These are phyloP conservation scores for Microplitis demolitor DNA, from an alignment of 1,140 invertebrate genomes.

Conservation along the genomic window DNA sequence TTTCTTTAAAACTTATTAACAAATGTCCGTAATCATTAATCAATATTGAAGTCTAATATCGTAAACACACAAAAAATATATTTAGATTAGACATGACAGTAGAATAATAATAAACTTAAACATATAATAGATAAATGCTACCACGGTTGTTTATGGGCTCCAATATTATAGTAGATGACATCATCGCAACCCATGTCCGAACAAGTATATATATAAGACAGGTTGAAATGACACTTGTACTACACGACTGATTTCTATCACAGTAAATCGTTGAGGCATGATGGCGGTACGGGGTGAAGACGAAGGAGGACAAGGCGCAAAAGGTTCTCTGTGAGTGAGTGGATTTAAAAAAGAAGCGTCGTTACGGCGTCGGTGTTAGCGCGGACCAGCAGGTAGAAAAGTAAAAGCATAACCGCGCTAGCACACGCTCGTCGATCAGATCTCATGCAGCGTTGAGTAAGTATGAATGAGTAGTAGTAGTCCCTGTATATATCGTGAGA, in stretches of 20 bases:
- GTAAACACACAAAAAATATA: no score
- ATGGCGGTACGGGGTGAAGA: no score
- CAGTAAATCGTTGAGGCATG: neutral
- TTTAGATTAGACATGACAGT: no score
- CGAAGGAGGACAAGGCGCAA: neutral
- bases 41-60: no score
- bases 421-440: constrained; percentile 38
- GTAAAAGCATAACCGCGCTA: constrained; percentile 13
- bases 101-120: no score
- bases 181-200: neutral
- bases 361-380: neutral
- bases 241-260: neutral
- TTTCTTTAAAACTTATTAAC: no score
- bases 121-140: no score
- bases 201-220: neutral
- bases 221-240: neutral
- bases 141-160: no score
- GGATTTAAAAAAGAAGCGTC: constrained; percentile 2
- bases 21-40: no score
- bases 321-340: neutral
- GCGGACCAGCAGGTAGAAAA: neutral
- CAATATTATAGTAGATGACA: no score
- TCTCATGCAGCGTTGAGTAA: constrained; percentile 41
- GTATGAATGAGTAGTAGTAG: constrained; percentile 47
- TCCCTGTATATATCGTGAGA: constrained; percentile 36